Percentiles rank a stretch among this genome's conserved stretches.
Conservation (phyloP, 2,888 invertebrate genomes). For the Harpagoxenus sublaevis region DNA sequence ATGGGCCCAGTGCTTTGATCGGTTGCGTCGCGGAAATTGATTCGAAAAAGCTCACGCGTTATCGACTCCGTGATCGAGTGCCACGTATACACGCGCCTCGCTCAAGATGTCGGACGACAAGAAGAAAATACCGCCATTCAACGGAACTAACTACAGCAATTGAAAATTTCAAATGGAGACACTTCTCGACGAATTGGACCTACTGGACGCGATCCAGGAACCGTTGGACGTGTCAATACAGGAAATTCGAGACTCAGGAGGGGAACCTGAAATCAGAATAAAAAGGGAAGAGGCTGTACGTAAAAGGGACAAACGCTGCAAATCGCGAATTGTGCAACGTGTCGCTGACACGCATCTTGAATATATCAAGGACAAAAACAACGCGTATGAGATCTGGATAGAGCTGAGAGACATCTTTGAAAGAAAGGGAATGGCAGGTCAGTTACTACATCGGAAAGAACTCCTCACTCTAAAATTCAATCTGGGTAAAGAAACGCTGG, state of each 20-base stretch:
- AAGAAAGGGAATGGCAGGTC: background rate
- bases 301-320: background rate
- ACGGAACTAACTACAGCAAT: background rate
- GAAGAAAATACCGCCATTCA: background rate
- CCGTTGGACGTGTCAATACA: too few species aligned
- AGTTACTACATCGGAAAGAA: too few species aligned
- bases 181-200: background rate
- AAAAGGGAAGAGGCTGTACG: background rate
- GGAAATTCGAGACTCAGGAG: too few species aligned
- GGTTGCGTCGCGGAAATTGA: too few species aligned
- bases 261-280: background rate
- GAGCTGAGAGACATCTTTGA: background rate
- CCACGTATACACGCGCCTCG: too few species aligned
- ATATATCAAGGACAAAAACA: constrained; percentile 1
- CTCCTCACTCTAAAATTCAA: too few species aligned
- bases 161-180: background rate
- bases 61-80: too few species aligned
- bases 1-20: too few species aligned
- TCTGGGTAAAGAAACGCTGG: too few species aligned
- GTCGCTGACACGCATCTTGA: background rate
- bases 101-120: too few species aligned
- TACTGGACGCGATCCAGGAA: background rate
- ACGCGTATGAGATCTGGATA: background rate
- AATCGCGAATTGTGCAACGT: background rate
- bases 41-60: too few species aligned